Conservation (phyloP, 2,113 vertebrate genomes). For the Boleophthalmus pectinirostris region DNA sequence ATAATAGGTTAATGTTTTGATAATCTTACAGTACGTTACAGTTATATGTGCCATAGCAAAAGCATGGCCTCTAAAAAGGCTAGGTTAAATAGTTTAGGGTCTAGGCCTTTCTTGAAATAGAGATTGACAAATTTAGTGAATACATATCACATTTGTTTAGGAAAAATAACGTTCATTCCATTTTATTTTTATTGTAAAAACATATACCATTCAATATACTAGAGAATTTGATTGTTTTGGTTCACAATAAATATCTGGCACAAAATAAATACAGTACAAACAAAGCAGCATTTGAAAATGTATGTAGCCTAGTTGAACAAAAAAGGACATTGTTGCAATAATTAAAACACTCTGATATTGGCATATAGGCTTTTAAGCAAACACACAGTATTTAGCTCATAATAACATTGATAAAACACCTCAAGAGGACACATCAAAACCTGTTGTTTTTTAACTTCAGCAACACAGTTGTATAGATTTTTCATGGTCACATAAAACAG, state of each 20-base stretch:
- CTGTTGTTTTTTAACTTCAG: background rate
- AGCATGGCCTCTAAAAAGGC: too few species aligned
- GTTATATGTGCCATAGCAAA: too few species aligned
- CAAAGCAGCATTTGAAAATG: constrained; percentile 61
- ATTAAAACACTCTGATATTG: constrained; percentile 46
- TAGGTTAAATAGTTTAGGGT: too few species aligned
- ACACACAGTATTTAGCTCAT: constrained; percentile 60
- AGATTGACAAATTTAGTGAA: background rate
- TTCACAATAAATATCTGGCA: constrained; percentile 63
- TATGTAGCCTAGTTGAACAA: constrained; percentile 31
- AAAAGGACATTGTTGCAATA: constrained; percentile 60
- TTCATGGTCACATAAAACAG: background rate
- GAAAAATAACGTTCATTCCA: constrained; percentile 73
- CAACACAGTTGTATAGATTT: background rate
- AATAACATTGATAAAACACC: constrained; percentile 59
- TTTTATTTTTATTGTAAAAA: constrained; percentile 74
- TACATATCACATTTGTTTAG: constrained; percentile 46
- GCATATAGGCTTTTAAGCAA: constrained; percentile 55
- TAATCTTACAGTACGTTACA: too few species aligned
- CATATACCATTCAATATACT: constrained; percentile 77
- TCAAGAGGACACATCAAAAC: constrained; percentile 11
- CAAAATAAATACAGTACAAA: constrained; percentile 72
- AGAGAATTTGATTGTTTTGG: constrained; percentile 68
- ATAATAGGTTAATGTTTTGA: too few species aligned
- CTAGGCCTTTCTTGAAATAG: too few species aligned